Conservation (phyloP, 35 echinoderm and acorn worm genomes). For the Patiria miniata region DNA sequence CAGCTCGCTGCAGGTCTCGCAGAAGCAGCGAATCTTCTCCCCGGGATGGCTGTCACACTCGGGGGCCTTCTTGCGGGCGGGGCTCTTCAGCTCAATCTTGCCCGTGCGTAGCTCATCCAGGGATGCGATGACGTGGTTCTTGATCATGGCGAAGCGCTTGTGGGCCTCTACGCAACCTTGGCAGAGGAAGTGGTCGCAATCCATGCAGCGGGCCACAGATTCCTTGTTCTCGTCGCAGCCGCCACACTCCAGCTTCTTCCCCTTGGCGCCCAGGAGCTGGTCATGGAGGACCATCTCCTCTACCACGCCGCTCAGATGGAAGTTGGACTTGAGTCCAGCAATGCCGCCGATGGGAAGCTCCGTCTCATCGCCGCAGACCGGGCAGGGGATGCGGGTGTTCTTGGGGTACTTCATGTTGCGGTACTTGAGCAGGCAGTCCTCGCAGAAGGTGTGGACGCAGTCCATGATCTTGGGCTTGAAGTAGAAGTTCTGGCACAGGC, state of each 20-base stretch:
- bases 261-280: not conserved
- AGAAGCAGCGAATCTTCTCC: constrained; percentile 4
- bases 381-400: not conserved
- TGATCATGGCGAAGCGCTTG: constrained; percentile 17
- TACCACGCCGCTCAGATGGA: constrained; percentile 5
- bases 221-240: constrained; percentile 15
- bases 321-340: not conserved
- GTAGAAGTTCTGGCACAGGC: constrained; percentile 21
- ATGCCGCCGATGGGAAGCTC: not conserved
- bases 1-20: constrained; percentile 23
- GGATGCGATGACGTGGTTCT: not conserved
- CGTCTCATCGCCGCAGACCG: constrained; percentile 4
- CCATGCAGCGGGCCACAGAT: constrained; percentile 17
- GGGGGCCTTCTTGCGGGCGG: not conserved
- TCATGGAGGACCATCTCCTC: constrained; percentile 11
- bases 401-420: constrained; percentile 23
- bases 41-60: constrained; percentile 23
- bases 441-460: constrained; percentile 16
- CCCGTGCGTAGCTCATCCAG: constrained; percentile 27
- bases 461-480: constrained; percentile 25
- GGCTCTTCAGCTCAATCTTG: constrained; percentile 10
- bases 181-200: constrained; percentile 34
- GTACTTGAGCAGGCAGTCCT: constrained; percentile 9
- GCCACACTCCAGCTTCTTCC: constrained; percentile 13
- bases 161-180: not conserved